Conservation (phyloP, 2,888 invertebrate genomes). For the Stenodera caucasica region DNA sequence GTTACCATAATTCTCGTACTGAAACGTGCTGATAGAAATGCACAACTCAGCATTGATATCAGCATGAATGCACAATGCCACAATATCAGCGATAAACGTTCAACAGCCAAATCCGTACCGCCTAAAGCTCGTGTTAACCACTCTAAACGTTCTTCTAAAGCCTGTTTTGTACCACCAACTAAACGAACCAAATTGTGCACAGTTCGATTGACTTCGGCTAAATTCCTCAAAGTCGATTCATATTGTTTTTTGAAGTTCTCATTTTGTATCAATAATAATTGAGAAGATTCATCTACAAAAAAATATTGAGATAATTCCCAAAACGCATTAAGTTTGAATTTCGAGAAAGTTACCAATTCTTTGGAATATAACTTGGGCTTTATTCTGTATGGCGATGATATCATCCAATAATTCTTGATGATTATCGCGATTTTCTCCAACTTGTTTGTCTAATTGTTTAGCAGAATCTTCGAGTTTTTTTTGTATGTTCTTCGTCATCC, state of each 20-base stretch:
- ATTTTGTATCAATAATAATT: slow-evolving; percentile 56
- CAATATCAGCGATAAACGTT: slow-evolving; percentile 47
- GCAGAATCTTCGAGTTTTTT: slow-evolving; percentile 60
- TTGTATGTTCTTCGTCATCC: slow-evolving; percentile 61
- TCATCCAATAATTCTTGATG: slow-evolving; percentile 61
- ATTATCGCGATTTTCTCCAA: slow-evolving; percentile 56
- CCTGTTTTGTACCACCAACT: slow-evolving; percentile 47
- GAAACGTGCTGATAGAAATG: slow-evolving; percentile 48
- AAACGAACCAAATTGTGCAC: slow-evolving; percentile 52
- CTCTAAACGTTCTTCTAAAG: slow-evolving; percentile 48
- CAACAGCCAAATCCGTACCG: slow-evolving; percentile 52
- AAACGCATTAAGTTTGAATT: background rate
- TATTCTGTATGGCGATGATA: slow-evolving; percentile 59
- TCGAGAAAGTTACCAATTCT: slow-evolving; percentile 56
- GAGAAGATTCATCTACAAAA: slow-evolving; percentile 51
- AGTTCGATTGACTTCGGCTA: slow-evolving; percentile 60
- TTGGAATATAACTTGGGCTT: slow-evolving; percentile 60
- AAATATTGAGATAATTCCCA: background rate
- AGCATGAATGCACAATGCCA: slow-evolving; percentile 51
- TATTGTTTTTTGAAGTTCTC: slow-evolving; percentile 57
- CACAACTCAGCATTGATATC: slow-evolving; percentile 50
- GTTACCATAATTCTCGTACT: slow-evolving; percentile 46
- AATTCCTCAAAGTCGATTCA: slow-evolving; percentile 56
- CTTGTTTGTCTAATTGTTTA: slow-evolving; percentile 57
- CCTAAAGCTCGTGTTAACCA: slow-evolving; percentile 51